Conservation (phyloP, 2,888 invertebrate species). For the Heliconius charithonia region DNA sequence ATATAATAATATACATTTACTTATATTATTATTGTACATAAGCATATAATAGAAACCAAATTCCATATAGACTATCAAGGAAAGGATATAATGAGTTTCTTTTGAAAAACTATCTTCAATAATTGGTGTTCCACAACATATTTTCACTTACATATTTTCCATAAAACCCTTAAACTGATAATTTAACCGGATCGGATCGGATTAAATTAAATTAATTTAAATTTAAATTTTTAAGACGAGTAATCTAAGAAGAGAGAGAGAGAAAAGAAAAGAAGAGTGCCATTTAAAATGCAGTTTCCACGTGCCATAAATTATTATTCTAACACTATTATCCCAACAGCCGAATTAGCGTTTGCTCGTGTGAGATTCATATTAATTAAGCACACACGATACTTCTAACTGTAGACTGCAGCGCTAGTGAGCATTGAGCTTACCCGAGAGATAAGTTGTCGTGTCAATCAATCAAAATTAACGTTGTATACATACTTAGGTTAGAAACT, state of each 20-base stretch:
- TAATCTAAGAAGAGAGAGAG: neutral
- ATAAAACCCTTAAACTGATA: neutral
- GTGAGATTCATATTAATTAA: conserved; percentile 24
- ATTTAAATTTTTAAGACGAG: neutral
- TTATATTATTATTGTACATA: no score
- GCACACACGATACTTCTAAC: conserved; percentile 15
- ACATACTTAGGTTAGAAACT: neutral
- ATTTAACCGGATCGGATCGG: no score
- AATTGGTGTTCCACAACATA: no score
- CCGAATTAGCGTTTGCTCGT: conserved; percentile 4
- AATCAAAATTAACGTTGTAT: conserved; percentile 19
- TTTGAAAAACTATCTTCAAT: neutral
- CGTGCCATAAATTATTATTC: neutral
- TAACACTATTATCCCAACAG: neutral
- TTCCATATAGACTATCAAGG: no score
- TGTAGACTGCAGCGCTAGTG: conserved; percentile 17
- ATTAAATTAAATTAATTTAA: no score
- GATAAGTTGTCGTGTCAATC: conserved; percentile 29
- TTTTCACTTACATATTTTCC: no score
- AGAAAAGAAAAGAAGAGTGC: neutral
- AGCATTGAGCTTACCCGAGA: conserved; percentile 7
- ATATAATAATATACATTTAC: no score
- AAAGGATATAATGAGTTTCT: no score
- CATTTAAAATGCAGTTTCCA: neutral
- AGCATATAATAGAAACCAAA: no score